Evolutionary conservation across 2,888 invertebrate genomes (phyloP).

Genomic region (Lithophane leautieri): DNA sequence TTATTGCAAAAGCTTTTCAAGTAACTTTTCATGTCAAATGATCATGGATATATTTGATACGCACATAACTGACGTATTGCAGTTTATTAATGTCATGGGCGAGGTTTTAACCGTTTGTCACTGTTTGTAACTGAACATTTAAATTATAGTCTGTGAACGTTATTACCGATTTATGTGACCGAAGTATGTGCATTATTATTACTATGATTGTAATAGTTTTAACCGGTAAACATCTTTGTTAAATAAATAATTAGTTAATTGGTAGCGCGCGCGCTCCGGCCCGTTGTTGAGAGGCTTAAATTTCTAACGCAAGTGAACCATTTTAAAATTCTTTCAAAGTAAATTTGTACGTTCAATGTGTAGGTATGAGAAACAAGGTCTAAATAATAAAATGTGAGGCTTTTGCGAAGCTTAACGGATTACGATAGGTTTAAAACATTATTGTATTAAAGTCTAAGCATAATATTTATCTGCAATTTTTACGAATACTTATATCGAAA

Average conservation of each 20-base stretch:
- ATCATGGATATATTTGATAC: conserved; percentile 2
- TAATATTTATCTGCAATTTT: no score
- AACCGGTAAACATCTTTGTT: no score
- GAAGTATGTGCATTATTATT: not conserved
- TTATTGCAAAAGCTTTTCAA: not conserved
- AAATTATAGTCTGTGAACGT: conserved; percentile 8
- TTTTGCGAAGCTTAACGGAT: not conserved
- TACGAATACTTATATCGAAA: not conserved
- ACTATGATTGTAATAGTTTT: not conserved
- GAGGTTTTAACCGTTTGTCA: conserved; percentile 13
- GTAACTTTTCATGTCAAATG: not conserved
- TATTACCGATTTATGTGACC: conserved; percentile 13
- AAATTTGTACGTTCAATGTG: not conserved
- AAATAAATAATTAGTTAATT: no score
- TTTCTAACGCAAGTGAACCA: not conserved
- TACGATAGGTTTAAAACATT: not conserved
- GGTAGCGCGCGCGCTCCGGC: no score
- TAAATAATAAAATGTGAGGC: not conserved
- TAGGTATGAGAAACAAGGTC: not conserved
- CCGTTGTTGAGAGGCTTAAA: no score
- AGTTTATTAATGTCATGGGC: conserved; percentile 22
- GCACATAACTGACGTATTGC: conserved; percentile 9
- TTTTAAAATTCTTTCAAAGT: not conserved
- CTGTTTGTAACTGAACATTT: conserved; percentile 21
- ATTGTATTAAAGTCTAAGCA: not conserved